Evolutionary conservation across 92 coral and sea anemone species (phyloP), one percentile per base, ranked within the genome.

Genomic region (Chrysogorgia sp.): DNA sequence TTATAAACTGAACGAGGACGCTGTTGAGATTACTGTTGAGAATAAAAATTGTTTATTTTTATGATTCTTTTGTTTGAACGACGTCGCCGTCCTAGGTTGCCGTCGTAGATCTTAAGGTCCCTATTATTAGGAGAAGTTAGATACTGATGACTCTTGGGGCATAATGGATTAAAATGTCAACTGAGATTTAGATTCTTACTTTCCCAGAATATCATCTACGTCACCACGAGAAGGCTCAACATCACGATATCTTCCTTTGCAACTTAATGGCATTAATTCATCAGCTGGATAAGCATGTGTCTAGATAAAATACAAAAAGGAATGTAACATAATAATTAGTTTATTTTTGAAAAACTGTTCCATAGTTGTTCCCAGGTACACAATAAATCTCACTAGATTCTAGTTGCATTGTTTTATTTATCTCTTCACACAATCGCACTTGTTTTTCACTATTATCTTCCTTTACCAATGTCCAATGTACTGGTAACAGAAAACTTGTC

Each of bases 241-340:
- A 24, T 91, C 97, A 58, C 97, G 82, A 20, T 91, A 90, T 34
- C 98, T 91, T 29, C 98, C 98, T 77, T 91, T 94, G 63, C 98
- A 94, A 80, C 91, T 91, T 24, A 94, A 76, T n/a, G 98, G 98
- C 98, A 94, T 94, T 52, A 94, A 83, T 80, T 94, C 98, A 82
- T 94, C 98, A 12, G 98, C 98, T 33, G 98, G 98, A 65, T 94
- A 94, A 29, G 98, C 98, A 89, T 88, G 84, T 55, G 69, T 76
- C 98, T 94, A 68, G 26, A 81, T 78, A 58, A 68, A n/a, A 26
- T 17, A 48, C 25, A 37, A 65, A 65, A 34, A 25, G 53, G 52
- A 15, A 35, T 15, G 25, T 6, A n/a, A 23, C 5, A 31, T 1
- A 17, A 40, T 68, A 12, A 68, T 25, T 22, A 4, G 22, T n/a